Base-by-base conservation (phyloP, 2,113 vertebrate species). In the Rutilus rutilus region DNA sequence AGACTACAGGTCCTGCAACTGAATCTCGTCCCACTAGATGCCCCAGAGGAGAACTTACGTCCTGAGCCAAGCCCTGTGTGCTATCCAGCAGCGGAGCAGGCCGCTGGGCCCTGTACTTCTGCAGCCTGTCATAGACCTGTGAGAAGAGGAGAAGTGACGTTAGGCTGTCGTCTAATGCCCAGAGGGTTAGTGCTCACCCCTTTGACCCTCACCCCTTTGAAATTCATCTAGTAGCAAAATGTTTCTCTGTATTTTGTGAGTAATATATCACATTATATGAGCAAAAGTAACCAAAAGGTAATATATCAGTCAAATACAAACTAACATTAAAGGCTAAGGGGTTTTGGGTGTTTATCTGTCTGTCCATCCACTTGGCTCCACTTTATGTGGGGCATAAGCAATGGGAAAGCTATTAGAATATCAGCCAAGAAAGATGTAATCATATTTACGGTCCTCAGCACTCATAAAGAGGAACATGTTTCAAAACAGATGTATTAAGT, bases 81-180 rank as follows among this genome's bases (percentile, higher is more conserved):
- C 87, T 86, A 25, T 92, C 86, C 71, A 88, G 89, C 88, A 92
- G 78, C 0, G 93, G 92, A 71, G 87, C 12, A 4, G 91, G 92
- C 60, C 87, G 84, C 30, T 89, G 89, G 83, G 88, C 90, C 82
- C 88, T 91, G 82, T 95, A 95, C 25, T 86, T 90, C 84, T 87
- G 92, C 88, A 95, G 90, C 33, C 90, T 88, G 86, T 94, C 93
- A 25, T 94, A 93, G 87, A 94, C 91, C 94, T 95, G 92, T 85
- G 60, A 89, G 83, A 57, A 81, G 25, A 85, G 81, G 47, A 77
- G 69, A 21, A 86, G 82, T 30, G 52, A 3, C 33, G 54, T 36
- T 39, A 64, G 50, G 11, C 57, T 45, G 33, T 52, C 3, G n/a
- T 82, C 42, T 0, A 15, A 82, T 27, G 15, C 42, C 60, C 60